Evolutionary conservation across 1,140 invertebrate species (phyloP).

Genomic region (Dreissena rostriformis): DNA sequence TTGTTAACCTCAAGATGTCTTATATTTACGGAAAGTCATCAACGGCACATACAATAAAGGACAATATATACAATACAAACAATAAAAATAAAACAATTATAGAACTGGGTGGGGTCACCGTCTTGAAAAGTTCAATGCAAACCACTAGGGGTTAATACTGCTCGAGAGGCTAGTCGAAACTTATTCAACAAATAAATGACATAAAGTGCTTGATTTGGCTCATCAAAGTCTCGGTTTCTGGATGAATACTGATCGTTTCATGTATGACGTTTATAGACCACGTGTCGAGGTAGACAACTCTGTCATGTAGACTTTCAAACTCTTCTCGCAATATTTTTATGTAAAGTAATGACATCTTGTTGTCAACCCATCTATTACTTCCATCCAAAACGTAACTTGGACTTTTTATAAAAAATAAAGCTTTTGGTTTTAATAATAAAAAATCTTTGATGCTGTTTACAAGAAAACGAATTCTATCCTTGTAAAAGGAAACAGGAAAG

Average conservation of each 20-base stretch:
- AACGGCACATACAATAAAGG: too few relatives aligned
- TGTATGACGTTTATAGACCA: slow-evolving; percentile 31
- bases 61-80: too few relatives aligned
- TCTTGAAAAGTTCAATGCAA: too few relatives aligned
- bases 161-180: too few relatives aligned
- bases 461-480: background rate
- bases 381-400: slow-evolving; percentile 23
- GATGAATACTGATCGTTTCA: slow-evolving; percentile 24
- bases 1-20: too few relatives aligned
- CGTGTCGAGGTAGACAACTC: slow-evolving; percentile 27
- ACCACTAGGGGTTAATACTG: too few relatives aligned
- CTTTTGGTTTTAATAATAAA: slow-evolving; percentile 8
- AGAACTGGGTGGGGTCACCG: too few relatives aligned
- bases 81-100: too few relatives aligned
- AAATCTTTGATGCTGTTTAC: background rate
- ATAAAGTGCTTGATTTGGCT: slow-evolving; percentile 36
- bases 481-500: slow-evolving; percentile 8
- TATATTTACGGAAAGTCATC: too few relatives aligned
- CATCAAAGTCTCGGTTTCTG: slow-evolving; percentile 3
- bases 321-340: slow-evolving; percentile 23
- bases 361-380: slow-evolving; percentile 34
- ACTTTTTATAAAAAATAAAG: slow-evolving; percentile 27
- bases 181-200: slow-evolving; percentile 33
- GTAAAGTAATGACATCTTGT: slow-evolving; percentile 1
- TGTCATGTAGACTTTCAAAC: slow-evolving; percentile 16